A percentile compares a stretch with the other conserved stretches of the same genome.
These are phyloP conservation scores for Catocala sponsa DNA, from an alignment of 2,888 invertebrate genomes.

Conservation along the genomic window DNA sequence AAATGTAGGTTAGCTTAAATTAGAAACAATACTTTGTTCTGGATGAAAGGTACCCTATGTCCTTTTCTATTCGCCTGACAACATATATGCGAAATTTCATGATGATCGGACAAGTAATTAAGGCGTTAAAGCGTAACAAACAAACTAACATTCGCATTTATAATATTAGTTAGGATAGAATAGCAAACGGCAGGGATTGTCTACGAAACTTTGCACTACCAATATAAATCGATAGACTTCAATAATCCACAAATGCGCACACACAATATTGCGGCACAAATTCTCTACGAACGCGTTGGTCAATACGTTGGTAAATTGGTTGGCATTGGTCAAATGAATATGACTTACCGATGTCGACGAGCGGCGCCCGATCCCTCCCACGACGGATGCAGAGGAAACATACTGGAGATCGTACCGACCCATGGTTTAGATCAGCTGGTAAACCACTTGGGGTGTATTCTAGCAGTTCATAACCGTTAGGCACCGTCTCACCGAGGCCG, in stretches of 20 bases:
- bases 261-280: neutral
- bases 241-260: neutral
- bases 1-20: too few species aligned
- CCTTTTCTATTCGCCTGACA: too few species aligned
- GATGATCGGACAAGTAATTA: too few species aligned
- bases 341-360: conserved; percentile 97
- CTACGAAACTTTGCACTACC: too few species aligned
- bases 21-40: too few species aligned
- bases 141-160: too few species aligned
- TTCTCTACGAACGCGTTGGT: neutral
- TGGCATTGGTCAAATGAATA: neutral
- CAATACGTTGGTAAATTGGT: neutral
- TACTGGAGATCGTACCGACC: conserved; percentile 97
- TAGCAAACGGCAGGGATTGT: too few species aligned
- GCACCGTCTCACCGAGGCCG: conserved; percentile 94
- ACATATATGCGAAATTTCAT: too few species aligned
- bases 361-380: conserved; percentile 97
- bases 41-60: too few species aligned
- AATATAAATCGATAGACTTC: neutral
- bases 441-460: conserved; percentile 95
- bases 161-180: too few species aligned
- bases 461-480: conserved; percentile 92
- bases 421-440: conserved; percentile 98
- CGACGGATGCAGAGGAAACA: conserved; percentile 97
- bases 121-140: too few species aligned